Conservation (phyloP, 2,113 vertebrate genomes). For the Melanerpes aurifrons region DNA sequence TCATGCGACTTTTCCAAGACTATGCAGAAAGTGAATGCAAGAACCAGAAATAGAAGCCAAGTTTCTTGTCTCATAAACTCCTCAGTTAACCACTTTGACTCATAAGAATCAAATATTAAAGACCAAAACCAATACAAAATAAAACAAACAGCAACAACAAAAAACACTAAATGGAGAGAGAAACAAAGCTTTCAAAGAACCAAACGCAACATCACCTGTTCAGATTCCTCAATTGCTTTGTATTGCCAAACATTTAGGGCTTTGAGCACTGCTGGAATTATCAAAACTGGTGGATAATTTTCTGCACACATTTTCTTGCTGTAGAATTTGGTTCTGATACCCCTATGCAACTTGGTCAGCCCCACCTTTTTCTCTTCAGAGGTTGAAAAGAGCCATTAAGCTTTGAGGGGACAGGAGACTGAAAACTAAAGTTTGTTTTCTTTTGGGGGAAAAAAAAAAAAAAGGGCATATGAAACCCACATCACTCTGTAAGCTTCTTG, state of each 20-base stretch:
- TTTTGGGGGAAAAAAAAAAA: not conserved
- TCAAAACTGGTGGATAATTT: constrained; percentile 24
- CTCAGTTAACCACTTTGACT: constrained; percentile 40
- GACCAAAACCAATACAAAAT: no score
- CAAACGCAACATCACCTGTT: not conserved
- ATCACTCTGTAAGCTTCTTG: not conserved
- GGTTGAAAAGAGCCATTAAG: not conserved
- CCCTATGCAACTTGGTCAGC: not conserved
- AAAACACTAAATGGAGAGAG: not conserved
- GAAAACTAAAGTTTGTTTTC: not conserved
- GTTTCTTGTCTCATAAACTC: constrained; percentile 46
- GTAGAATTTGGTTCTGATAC: constrained; percentile 23
- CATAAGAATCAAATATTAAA: not conserved
- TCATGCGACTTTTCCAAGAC: constrained; percentile 3
- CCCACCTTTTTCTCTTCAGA: not conserved
- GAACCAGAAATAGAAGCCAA: constrained; percentile 31
- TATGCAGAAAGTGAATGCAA: not conserved
- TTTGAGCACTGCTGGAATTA: constrained; percentile 31
- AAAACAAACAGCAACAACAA: no score
- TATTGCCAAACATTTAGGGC: not conserved
- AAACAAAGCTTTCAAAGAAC: constrained; percentile 25
- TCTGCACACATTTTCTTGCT: constrained; percentile 49
- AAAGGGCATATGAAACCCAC: not conserved
- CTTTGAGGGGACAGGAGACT: not conserved
- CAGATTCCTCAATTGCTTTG: not conserved